Evolutionary conservation across 2,113 vertebrate genomes (phyloP), one percentile per base, ranked within the genome.

Genomic region (Galeopterus variegatus): DNA sequence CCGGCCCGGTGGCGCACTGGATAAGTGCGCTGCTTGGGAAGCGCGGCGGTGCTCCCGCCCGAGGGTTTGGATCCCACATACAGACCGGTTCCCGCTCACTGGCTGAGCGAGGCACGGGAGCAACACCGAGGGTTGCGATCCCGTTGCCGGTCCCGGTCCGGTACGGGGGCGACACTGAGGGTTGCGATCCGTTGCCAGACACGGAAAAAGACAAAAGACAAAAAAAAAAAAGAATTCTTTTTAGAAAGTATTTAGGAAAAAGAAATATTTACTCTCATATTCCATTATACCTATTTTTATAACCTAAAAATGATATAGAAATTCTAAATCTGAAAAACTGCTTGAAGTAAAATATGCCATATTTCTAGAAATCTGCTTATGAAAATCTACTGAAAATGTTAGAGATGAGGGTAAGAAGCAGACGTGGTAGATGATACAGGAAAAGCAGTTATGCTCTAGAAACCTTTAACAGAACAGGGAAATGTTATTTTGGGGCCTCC

Each of bases 371-470:
- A 93, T 69, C 19, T 73, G 58, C 64, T 96, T 73, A 73, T 58
- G 48, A 93, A 96, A 82, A 77, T 67, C 31, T 58, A 60, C 50
- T 94, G 48, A 96, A 58, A 90, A 87, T 62, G 13, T 72, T n/a
- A 90, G 62, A 75, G 45, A 70, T 62, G 26, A 95, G 58, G 64
- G 72, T 64, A 77, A 56, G 52, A 45, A 79, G 77, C 11, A 90
- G 87, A 84, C 2, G 2, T 41, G 67, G 93, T 54, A 76, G 76
- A 82, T 33, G 88, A 85, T 7, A 96, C 92, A 97, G 97, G 95
- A 96, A 95, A 41, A 87, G 70, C 94, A 97, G 96, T 80, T 89
- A 96, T 12, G 54, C 52, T 96, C 81, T 92, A 97, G 65, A 94
- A 88, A 94, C 15, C 76, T 92, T 95, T 88, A 94, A 93, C 50